Percentiles rank a stretch among this genome's conserved stretches.
These are phyloP conservation scores for Ciona savignyi DNA, from an alignment of 23 tunicate genomes.

Conservation along the genomic window DNA sequence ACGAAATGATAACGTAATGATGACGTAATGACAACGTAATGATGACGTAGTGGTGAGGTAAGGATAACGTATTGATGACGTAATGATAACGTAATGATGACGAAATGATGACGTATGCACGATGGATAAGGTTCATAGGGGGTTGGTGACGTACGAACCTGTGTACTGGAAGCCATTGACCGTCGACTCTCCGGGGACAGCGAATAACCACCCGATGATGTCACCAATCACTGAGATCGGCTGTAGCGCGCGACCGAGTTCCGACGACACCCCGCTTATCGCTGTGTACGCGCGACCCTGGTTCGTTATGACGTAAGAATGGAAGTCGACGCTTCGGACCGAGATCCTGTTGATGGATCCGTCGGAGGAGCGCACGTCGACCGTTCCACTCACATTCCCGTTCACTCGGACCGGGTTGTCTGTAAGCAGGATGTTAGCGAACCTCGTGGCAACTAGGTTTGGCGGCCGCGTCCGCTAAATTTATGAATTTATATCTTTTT, in stretches of 20 bases:
- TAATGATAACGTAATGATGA: too few species aligned
- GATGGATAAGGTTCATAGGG: too few species aligned
- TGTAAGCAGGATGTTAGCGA: too few species aligned
- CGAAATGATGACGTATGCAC: too few species aligned
- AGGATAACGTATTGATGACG: not conserved
- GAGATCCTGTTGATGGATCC: too few species aligned
- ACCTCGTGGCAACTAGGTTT: too few species aligned
- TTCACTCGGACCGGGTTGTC: slow-evolving; percentile 43
- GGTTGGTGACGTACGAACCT: too few species aligned
- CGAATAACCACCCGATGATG: slow-evolving; percentile 77
- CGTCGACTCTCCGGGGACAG: slow-evolving; percentile 33
- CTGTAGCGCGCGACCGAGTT: slow-evolving; percentile 44
- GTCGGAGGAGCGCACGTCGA: slow-evolving; percentile 26
- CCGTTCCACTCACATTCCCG: slow-evolving; percentile 48
- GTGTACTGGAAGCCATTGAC: too few species aligned
- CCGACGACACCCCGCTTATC: slow-evolving; percentile 14
- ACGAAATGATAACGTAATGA: too few species aligned
- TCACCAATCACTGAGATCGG: slow-evolving; percentile 52
- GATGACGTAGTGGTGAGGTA: not conserved
- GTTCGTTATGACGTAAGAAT: slow-evolving; percentile 19
- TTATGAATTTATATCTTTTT: too few species aligned
- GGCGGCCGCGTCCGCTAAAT: too few species aligned
- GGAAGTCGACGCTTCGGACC: slow-evolving; percentile 9
- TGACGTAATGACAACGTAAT: too few species aligned
- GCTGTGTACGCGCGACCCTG: not conserved